Conservation (phyloP, 1,140 invertebrate species). For the Drosophila nebulosa region DNA sequence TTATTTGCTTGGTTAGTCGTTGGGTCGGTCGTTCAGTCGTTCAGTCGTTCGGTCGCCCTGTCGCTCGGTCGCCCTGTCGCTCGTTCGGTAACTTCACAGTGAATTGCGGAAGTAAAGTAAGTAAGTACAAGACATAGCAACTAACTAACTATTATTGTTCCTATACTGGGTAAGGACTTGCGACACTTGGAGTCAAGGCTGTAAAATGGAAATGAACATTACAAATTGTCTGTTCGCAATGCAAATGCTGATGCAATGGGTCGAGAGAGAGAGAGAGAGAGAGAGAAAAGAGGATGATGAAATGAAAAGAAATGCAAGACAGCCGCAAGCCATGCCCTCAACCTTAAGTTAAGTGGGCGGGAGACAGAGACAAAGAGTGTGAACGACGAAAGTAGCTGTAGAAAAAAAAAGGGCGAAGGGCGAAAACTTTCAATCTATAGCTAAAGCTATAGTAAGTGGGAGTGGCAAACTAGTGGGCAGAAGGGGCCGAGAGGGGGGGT, state of each 20-base stretch:
- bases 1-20: no score
- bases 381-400: background rate
- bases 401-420: slow-evolving; percentile 8
- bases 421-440: slow-evolving; percentile 68
- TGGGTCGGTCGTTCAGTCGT: no score
- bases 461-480: background rate
- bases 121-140: background rate
- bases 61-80: background rate
- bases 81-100: background rate
- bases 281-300: background rate
- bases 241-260: background rate
- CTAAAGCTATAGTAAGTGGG: background rate
- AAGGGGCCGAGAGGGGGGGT: background rate
- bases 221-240: background rate
- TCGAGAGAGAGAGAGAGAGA: no score
- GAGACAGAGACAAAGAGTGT: background rate
- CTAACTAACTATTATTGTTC: slow-evolving; percentile 2
- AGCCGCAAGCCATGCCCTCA: background rate
- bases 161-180: background rate
- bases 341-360: background rate
- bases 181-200: background rate
- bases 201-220: slow-evolving; percentile 2
- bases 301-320: background rate
- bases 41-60: no score
- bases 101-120: background rate